A percentile compares a stretch with the other conserved stretches of the same genome.
These are phyloP conservation scores for Megalops cyprinoides DNA, from an alignment of 2,797 vertebrate species.

Conservation along the genomic window DNA sequence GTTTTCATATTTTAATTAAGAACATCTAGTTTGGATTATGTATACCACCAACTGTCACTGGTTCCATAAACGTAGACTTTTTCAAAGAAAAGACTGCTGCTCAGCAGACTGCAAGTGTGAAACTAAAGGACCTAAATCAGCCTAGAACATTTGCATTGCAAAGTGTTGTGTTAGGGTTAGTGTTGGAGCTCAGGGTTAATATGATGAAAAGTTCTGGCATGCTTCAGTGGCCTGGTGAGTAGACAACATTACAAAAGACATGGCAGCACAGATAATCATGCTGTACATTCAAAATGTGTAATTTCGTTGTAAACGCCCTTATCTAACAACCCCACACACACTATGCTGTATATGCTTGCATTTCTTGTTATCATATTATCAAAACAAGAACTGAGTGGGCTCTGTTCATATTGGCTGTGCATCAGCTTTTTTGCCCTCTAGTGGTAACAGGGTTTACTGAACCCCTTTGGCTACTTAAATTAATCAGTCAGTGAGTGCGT, in stretches of 20 bases:
- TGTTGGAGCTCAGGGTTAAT: too few relatives aligned
- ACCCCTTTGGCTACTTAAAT: too few relatives aligned
- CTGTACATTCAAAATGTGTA: constrained; percentile 37
- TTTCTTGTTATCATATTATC: not conserved
- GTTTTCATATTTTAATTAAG: not conserved
- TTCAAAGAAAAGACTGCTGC: too few relatives aligned
- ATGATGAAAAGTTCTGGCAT: not conserved
- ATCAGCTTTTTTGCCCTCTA: not conserved
- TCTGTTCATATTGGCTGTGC: not conserved
- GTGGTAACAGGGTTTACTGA: not conserved
- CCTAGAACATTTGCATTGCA: too few relatives aligned
- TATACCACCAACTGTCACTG: not conserved
- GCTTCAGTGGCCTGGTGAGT: not conserved
- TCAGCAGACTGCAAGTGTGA: too few relatives aligned
- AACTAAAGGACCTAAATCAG: too few relatives aligned
- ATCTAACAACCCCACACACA: constrained; percentile 50
- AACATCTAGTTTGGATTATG: not conserved
- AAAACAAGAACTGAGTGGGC: not conserved
- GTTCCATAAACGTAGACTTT: too few relatives aligned
- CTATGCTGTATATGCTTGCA: not conserved
- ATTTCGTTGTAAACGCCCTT: constrained; percentile 53
- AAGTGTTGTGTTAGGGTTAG: too few relatives aligned
- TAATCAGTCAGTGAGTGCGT: not conserved
- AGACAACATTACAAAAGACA: constrained; percentile 16
- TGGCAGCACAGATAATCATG: not conserved